A percentile compares a stretch with the other conserved stretches of the same genome.
Conservation (phyloP, 2,113 vertebrate species). For the Cyanoderma ruficeps region DNA sequence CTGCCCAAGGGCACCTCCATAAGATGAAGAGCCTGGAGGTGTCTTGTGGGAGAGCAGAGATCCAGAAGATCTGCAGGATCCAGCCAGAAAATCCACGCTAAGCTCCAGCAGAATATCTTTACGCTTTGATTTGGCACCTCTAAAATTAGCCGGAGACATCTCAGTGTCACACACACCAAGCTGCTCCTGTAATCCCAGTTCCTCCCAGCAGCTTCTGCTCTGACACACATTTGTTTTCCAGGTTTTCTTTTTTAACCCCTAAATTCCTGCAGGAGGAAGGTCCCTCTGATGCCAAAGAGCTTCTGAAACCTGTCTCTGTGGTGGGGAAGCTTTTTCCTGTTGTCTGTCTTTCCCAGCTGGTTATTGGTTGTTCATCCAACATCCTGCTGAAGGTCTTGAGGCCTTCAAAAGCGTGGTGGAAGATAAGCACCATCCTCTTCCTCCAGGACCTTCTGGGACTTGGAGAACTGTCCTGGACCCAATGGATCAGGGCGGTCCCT, state of each 20-base stretch:
- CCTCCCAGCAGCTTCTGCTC: constrained; percentile 42
- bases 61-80: background rate
- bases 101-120: constrained; percentile 44
- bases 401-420: rapidly evolving
- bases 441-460: constrained; percentile 61
- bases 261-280: background rate
- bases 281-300: background rate
- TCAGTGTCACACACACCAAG: constrained; percentile 35
- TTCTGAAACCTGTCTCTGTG: rapidly evolving
- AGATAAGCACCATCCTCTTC: background rate
- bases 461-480: constrained; percentile 83
- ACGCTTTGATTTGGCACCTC: background rate
- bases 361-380: background rate
- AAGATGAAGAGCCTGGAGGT: background rate
- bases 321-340: background rate
- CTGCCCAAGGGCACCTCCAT: background rate
- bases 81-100: background rate
- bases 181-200: constrained; percentile 43
- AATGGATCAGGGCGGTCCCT: constrained; percentile 83
- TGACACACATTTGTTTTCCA: constrained; percentile 6
- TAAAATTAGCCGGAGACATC: constrained; percentile 23
- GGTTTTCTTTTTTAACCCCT: constrained; percentile 34
- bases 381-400: background rate
- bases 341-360: background rate
- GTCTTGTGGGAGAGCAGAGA: background rate